These are phyloP conservation scores for Sarcoramphus papa DNA, from an alignment of 2,797 vertebrate species.

Conservation along the genomic window DNA sequence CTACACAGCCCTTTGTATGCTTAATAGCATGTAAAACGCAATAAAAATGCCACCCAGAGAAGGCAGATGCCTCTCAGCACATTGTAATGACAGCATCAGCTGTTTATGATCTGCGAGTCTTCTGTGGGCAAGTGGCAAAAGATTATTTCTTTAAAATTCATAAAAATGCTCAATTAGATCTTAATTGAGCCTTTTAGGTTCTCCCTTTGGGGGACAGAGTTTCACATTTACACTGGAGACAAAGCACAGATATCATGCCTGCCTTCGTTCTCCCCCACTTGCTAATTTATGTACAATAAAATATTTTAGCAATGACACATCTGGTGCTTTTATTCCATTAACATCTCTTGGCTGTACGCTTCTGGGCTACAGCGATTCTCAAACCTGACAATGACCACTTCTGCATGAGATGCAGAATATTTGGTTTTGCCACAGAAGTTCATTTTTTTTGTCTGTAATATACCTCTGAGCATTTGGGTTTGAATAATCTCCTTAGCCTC, in stretches of 20 bases:
- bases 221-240: not conserved
- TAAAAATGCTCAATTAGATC: not conserved
- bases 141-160: not conserved
- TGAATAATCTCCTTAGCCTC: not conserved
- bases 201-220: not conserved
- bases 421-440: not conserved
- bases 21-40: not conserved
- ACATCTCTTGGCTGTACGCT: not conserved
- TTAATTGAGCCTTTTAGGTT: not conserved
- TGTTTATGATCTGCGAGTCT: not conserved
- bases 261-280: not conserved
- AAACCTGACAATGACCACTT: not conserved
- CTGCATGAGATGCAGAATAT: not conserved
- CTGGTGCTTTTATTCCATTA: not conserved
- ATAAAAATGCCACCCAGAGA: not conserved
- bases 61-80: not conserved
- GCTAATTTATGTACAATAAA: not conserved
- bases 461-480: not conserved
- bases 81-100: not conserved
- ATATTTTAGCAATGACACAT: not conserved
- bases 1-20: not conserved
- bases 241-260: not conserved
- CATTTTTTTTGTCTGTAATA: not conserved
- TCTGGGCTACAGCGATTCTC: not conserved
- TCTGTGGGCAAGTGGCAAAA: not conserved